phyloP scores from a whole-genome alignment of 2,797 vertebrate genomes.

The Discoglossus pictus region DNA sequence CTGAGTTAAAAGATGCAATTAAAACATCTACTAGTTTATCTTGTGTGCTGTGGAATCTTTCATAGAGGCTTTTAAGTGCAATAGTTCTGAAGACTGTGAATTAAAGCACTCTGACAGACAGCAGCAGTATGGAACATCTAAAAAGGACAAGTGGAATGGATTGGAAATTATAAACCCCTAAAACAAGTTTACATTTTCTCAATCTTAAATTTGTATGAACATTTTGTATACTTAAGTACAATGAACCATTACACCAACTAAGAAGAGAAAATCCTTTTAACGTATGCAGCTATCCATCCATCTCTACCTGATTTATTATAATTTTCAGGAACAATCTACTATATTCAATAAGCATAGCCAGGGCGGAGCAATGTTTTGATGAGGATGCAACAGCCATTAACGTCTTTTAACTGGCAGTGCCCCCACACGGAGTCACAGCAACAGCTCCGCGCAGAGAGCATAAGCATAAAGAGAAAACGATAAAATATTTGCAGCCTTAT shows the following conservation, averaged over 20 bases:
- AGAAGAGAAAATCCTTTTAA: not conserved
- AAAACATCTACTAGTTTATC: not conserved
- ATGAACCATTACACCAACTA: not conserved
- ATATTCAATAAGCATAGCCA: too few species aligned
- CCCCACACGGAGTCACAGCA: too few species aligned
- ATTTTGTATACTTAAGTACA: not conserved
- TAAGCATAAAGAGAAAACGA: too few species aligned
- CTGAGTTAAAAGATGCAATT: too few species aligned
- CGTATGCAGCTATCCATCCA: too few species aligned
- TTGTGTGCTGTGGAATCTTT: not conserved
- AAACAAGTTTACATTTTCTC: not conserved
- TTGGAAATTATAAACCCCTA: not conserved
- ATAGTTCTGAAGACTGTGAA: not conserved
- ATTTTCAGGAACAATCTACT: too few species aligned
- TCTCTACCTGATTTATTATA: too few species aligned
- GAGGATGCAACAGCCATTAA: too few species aligned
- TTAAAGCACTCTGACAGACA: not conserved
- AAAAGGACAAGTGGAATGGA: not conserved
- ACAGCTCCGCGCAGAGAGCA: too few species aligned
- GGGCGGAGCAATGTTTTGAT: too few species aligned
- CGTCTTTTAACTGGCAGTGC: too few species aligned
- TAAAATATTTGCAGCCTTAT: too few species aligned
- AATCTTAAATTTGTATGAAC: not conserved
- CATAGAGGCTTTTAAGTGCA: slow-evolving; percentile 1
- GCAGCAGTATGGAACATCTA: not conserved